Conservation (phyloP, 2,888 invertebrate genomes). For the Cryptophagus acutangulus region DNA sequence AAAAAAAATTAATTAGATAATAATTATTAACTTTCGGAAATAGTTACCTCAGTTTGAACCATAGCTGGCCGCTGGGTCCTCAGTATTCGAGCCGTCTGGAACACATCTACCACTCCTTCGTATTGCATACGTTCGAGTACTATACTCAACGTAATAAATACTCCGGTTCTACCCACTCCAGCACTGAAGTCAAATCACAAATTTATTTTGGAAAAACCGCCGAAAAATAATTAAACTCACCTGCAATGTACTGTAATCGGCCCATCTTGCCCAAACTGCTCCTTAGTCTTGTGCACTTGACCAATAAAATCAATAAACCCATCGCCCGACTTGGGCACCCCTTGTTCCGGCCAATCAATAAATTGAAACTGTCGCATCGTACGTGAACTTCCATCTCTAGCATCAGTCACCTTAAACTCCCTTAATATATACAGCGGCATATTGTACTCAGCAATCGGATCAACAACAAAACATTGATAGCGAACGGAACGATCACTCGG, state of each 20-base stretch:
- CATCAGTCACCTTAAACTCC: slow-evolving; percentile 99
- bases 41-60: slow-evolving; percentile 95
- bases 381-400: slow-evolving; percentile 92
- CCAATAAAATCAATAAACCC: slow-evolving; percentile 99
- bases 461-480: slow-evolving; percentile 97
- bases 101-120: slow-evolving; percentile 97
- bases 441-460: slow-evolving; percentile 98
- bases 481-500: slow-evolving; percentile 95
- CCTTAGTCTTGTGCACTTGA: slow-evolving; percentile 99
- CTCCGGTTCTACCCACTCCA: slow-evolving; percentile 97
- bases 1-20: slow-evolving; percentile 23
- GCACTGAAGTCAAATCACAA: slow-evolving; percentile 62
- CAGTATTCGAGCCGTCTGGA: slow-evolving; percentile 97
- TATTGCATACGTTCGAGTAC: slow-evolving; percentile 98
- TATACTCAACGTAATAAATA: slow-evolving; percentile 96
- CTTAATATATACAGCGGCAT: slow-evolving; percentile 99
- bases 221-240: slow-evolving; percentile 51
- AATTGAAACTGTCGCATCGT: slow-evolving; percentile 96
- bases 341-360: slow-evolving; percentile 94
- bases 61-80: slow-evolving; percentile 98
- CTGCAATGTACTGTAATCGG: slow-evolving; percentile 98
- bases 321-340: slow-evolving; percentile 96
- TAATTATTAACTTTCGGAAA: slow-evolving; percentile 5
- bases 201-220: neutral
- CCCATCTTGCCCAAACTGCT: slow-evolving; percentile 98